Conservation (phyloP, 35 echinoderm and acorn worm species). For the Anneissia japonica region DNA sequence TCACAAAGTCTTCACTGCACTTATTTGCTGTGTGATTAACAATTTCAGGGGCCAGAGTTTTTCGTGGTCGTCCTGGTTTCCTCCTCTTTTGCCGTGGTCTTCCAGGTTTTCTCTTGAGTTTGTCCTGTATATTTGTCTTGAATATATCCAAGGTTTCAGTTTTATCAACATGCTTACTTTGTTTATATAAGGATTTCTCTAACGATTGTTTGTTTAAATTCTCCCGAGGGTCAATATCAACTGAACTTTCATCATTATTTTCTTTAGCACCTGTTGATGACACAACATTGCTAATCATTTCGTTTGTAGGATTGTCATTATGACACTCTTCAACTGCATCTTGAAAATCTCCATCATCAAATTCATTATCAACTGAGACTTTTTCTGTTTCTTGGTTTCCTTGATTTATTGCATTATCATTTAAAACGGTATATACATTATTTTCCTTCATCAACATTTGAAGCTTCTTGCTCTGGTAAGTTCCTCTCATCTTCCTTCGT, state of each 20-base stretch:
- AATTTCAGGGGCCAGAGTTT: background rate
- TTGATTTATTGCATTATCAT: background rate
- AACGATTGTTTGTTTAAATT: background rate
- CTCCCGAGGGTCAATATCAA: background rate
- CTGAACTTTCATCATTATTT: no score
- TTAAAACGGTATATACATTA: background rate
- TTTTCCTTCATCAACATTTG: background rate
- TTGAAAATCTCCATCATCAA: background rate
- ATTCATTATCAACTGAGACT: background rate
- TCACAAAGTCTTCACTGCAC: no score
- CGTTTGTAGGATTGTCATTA: no score
- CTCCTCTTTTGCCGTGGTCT: background rate
- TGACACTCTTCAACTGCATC: background rate
- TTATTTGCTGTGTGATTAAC: no score
- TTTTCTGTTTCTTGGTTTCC: background rate
- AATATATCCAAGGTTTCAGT: background rate
- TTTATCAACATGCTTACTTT: background rate
- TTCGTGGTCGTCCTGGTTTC: background rate
- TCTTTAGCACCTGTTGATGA: background rate
- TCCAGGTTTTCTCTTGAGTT: background rate
- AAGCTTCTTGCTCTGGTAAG: background rate
- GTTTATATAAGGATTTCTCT: background rate
- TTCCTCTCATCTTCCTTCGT: conserved; percentile 26
- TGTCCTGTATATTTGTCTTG: background rate
- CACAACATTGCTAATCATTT: background rate